These are phyloP conservation scores for Paracanthobrama guichenoti DNA, from an alignment of 2,113 vertebrate species.

Conservation along the genomic window DNA sequence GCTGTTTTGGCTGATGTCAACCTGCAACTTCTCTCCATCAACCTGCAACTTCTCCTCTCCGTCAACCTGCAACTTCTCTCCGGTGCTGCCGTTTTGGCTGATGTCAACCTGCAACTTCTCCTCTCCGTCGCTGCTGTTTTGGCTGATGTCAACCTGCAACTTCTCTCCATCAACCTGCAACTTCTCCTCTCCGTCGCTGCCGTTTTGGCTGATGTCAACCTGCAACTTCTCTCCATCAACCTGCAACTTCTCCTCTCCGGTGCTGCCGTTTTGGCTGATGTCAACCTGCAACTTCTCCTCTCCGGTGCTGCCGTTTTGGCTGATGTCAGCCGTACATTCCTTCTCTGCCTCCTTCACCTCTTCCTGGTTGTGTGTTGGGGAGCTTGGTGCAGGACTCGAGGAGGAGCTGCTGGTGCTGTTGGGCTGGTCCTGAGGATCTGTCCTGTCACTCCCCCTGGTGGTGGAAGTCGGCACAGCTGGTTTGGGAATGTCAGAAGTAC, in stretches of 20 bases:
- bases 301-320: not conserved
- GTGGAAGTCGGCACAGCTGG: not conserved
- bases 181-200: too few relatives aligned
- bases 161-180: not conserved
- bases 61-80: not conserved
- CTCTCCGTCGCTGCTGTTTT: too few relatives aligned
- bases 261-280: too few relatives aligned
- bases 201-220: too few relatives aligned
- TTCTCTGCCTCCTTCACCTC: not conserved
- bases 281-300: not conserved
- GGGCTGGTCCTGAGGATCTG: not conserved
- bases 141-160: not conserved
- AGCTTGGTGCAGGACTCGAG: conserved; percentile 35
- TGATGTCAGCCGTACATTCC: not conserved
- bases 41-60: not conserved
- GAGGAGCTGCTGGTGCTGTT: conserved; percentile 35
- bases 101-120: not conserved
- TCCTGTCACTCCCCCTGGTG: conserved; percentile 9
- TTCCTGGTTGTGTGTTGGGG: conserved; percentile 18
- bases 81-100: fast-evolving
- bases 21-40: not conserved
- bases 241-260: too few relatives aligned
- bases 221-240: too few relatives aligned
- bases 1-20: too few relatives aligned
- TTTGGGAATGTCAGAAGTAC: not conserved